Conservation (phyloP, 2,113 vertebrate species). For the Dryoscopus gambensis region DNA sequence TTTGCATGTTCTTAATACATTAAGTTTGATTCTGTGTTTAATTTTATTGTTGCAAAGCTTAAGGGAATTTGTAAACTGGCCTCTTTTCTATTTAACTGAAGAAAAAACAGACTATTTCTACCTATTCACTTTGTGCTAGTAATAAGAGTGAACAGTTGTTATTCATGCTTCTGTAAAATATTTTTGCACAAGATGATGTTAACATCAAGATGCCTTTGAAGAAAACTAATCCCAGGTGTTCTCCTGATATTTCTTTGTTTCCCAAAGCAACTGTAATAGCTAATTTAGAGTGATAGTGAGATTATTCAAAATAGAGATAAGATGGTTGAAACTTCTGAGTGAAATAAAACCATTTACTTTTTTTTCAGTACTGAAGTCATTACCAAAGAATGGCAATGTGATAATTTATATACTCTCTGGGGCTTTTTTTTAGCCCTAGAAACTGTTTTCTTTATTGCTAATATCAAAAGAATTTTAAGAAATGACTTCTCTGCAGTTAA, state of each 20-base stretch:
- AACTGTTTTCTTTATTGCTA: neutral
- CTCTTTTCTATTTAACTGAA: neutral
- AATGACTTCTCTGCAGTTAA: neutral
- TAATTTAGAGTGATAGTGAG: neutral
- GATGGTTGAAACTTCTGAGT: neutral
- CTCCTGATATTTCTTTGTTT: neutral
- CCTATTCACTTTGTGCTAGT: neutral
- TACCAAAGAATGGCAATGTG: neutral
- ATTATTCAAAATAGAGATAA: neutral
- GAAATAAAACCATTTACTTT: neutral
- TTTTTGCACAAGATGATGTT: neutral
- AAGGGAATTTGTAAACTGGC: neutral
- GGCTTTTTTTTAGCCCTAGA: neutral
- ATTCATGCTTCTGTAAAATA: neutral
- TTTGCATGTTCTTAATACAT: neutral
- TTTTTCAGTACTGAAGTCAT: neutral
- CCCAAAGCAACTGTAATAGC: neutral
- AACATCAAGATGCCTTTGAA: neutral
- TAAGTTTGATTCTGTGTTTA: neutral
- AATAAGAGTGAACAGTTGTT: neutral
- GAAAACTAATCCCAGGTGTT: neutral
- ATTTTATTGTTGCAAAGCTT: neutral
- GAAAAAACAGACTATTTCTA: neutral
- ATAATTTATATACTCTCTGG: neutral
- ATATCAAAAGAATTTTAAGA: neutral